These are phyloP conservation scores for Todus mexicanus DNA, from an alignment of 2,797 vertebrate genomes.

Conservation along the genomic window DNA sequence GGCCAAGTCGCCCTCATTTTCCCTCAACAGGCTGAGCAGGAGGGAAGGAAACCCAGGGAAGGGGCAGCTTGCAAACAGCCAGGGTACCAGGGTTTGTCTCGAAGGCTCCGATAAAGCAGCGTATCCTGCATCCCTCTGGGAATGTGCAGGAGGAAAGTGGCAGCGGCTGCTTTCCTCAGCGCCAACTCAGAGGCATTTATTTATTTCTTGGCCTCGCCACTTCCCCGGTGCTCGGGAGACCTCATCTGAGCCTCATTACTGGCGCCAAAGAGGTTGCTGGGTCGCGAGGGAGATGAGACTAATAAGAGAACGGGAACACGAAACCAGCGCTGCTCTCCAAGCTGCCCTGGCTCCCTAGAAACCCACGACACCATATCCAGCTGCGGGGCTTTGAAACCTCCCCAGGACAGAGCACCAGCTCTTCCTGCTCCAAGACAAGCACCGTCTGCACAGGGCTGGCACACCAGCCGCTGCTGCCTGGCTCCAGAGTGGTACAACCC, in stretches of 20 bases:
- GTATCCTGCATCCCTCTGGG: not conserved
- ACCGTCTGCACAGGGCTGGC: not conserved
- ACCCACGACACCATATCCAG: not conserved
- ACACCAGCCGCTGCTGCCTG: not conserved
- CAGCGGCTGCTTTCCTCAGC: not conserved
- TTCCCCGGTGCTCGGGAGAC: not conserved
- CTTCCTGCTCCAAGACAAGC: not conserved
- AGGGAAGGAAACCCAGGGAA: not conserved
- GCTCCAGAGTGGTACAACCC: not conserved
- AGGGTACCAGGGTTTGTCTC: not conserved
- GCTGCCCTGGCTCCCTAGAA: not conserved
- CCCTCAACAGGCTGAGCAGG: not conserved
- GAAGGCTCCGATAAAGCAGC: not conserved
- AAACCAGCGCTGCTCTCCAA: not conserved
- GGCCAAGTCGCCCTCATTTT: accelerated
- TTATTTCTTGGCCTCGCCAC: not conserved
- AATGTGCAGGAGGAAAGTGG: not conserved
- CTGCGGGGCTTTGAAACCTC: not conserved
- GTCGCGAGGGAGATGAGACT: not conserved
- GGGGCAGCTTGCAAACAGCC: not conserved
- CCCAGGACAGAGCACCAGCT: not conserved
- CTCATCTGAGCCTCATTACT: not conserved
- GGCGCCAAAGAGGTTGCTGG: not conserved
- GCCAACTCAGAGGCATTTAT: not conserved
- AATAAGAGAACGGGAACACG: not conserved